Conservation (phyloP, 2,797 vertebrate genomes). For the Megalops cyprinoides region DNA sequence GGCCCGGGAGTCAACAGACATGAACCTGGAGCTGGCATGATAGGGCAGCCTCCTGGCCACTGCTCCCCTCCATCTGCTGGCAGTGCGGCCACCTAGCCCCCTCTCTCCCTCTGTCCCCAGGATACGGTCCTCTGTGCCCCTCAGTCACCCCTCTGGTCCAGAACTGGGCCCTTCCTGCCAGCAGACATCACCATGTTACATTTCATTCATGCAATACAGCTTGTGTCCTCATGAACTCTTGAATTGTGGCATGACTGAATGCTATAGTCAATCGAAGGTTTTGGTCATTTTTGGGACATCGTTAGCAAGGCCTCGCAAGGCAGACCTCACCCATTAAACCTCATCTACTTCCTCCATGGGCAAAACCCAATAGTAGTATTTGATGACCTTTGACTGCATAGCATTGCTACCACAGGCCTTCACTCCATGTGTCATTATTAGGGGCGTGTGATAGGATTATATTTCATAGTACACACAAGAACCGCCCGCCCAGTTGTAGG, state of each 20-base stretch:
- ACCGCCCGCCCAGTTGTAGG: no score
- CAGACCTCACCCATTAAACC: not conserved
- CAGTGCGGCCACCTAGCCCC: slow-evolving; percentile 23
- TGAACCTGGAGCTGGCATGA: slow-evolving; percentile 43
- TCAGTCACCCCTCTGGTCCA: not conserved
- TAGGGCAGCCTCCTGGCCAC: slow-evolving; percentile 30
- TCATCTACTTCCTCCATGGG: not conserved
- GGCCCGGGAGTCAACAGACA: slow-evolving; percentile 46
- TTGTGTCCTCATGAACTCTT: slow-evolving; percentile 15
- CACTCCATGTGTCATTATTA: not conserved
- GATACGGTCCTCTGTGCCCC: slow-evolving; percentile 30
- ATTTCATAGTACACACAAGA: no score
- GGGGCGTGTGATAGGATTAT: no score
- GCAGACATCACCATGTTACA: slow-evolving; percentile 34
- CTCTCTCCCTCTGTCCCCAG: not conserved
- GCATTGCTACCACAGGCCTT: not conserved
- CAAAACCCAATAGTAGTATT: not conserved
- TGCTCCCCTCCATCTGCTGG: slow-evolving; percentile 54
- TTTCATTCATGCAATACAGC: slow-evolving; percentile 15
- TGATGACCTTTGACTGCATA: not conserved
- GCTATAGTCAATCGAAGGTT: slow-evolving; percentile 45
- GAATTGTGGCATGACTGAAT: slow-evolving; percentile 14
- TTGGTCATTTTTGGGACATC: not conserved
- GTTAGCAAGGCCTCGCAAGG: not conserved
- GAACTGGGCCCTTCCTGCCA: slow-evolving; percentile 28